These are phyloP conservation scores for Hippocampus barbouri DNA, from an alignment of 2,113 vertebrate species.

Conservation along the genomic window DNA sequence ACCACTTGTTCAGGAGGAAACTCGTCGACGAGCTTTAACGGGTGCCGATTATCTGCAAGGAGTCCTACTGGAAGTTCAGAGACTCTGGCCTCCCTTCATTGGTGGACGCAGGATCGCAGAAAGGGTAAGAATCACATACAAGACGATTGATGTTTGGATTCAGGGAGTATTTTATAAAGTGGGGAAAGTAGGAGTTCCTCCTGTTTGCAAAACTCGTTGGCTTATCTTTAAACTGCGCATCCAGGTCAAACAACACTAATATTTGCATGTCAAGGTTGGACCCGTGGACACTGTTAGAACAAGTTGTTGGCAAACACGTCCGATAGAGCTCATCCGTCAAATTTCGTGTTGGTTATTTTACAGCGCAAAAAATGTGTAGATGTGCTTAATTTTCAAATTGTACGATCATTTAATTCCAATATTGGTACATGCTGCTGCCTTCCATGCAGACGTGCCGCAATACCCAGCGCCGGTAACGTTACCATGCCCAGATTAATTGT, in stretches of 20 bases:
- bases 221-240: background rate
- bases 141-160: background rate
- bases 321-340: background rate
- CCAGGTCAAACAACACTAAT: background rate
- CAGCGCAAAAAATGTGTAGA: background rate
- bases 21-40: conserved; percentile 23
- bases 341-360: background rate
- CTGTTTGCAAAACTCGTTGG: background rate
- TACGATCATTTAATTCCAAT: too few relatives aligned
- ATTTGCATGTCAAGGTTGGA: background rate
- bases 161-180: background rate
- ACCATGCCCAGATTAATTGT: background rate
- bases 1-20: conserved; percentile 19
- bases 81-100: conserved; percentile 65
- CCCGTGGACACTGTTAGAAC: background rate
- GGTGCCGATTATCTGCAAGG: conserved; percentile 46
- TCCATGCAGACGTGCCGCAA: too few relatives aligned
- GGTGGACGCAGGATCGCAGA: conserved; percentile 58
- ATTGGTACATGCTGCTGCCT: background rate
- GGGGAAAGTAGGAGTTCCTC: background rate
- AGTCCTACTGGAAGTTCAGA: conserved; percentile 62
- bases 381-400: too few relatives aligned
- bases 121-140: conserved; percentile 33
- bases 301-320: background rate
- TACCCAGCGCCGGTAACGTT: too few relatives aligned